Evolutionary conservation across 2,113 vertebrate genomes (phyloP).

Genomic region (Stigmatopora nigra): DNA sequence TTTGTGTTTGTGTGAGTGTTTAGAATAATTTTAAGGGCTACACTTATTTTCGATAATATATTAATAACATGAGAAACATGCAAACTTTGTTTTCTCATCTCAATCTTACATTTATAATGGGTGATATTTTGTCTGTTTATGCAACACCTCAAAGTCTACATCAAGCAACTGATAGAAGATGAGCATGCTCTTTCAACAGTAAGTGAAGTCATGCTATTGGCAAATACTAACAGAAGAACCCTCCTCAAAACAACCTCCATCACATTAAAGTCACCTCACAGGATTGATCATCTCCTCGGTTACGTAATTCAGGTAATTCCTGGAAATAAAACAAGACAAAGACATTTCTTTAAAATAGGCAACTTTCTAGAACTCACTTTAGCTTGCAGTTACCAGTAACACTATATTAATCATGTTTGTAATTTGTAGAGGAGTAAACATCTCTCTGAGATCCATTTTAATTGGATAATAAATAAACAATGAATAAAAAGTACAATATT

Average conservation of each 20-base stretch:
- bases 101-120: neutral
- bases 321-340: conserved; percentile 20
- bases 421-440: neutral
- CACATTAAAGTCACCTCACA: conserved; percentile 63
- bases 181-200: conserved; percentile 13
- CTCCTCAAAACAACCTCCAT: conserved; percentile 40
- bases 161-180: conserved; percentile 15
- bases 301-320: conserved; percentile 73
- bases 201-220: conserved; percentile 8
- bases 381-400: no score
- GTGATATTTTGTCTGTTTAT: neutral
- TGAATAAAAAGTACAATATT: neutral
- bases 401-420: neutral
- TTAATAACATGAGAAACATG: neutral
- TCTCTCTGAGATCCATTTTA: neutral
- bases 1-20: neutral
- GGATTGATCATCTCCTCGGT: conserved; percentile 73
- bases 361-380: no score
- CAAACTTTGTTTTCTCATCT: neutral
- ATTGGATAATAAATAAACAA: neutral
- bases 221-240: conserved; percentile 29
- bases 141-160: neutral
- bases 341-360: neutral
- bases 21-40: neutral
- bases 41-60: neutral